Base-by-base conservation (phyloP, 2,888 invertebrate genomes). In the Caradrina clavipalpis region DNA sequence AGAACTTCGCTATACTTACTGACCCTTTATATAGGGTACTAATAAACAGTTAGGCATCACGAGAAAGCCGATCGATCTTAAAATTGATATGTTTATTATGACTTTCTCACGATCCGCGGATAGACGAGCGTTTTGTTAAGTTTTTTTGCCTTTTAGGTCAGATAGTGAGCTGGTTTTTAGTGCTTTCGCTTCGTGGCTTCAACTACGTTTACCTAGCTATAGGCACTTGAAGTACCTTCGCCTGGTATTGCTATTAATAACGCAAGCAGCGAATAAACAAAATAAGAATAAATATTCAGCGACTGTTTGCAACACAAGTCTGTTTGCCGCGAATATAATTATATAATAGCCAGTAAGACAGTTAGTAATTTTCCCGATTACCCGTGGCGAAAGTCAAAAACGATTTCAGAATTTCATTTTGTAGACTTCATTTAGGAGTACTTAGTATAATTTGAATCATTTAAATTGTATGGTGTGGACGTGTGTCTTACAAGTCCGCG, bases 71-170 rank as follows among this genome's bases (percentile, higher is more conserved):
- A 91, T 91, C 92, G 91, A 88, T 88, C 87, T 89, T 76, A 69
- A 95, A 95, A 95, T 96, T 94, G 95, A 95, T 95, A 95, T 95
- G 94, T 95, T 94, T 95, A 95, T 93, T 92, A 93, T 92, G 92
- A 94, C 95, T 95, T 94, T 95, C 95, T 95, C 95, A 96, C 95
- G 95, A 95, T 92, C 91, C 83, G 54, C 10, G 67, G 73, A 83
- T 84, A 85, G 81, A 74, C 70, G 31, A 83, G 67, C 49, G 47
- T 54, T 80, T 78, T 77, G 42, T 66, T 49, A 10, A 21, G 61
- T 49, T 72, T 81, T 79, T 83, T 83, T 78, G 63, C 61, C 54
- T 81, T 78, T 69, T 67, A 63, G 67, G 67, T 49, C 62, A 62
- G 54, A 63, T 78, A 59, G 69, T 53, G 49, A 58, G 57, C 65